A percentile compares a stretch with the other conserved stretches of the same genome.
These are phyloP conservation scores for Teleogryllus oceanicus DNA, from an alignment of 2,888 invertebrate genomes.

Conservation along the genomic window DNA sequence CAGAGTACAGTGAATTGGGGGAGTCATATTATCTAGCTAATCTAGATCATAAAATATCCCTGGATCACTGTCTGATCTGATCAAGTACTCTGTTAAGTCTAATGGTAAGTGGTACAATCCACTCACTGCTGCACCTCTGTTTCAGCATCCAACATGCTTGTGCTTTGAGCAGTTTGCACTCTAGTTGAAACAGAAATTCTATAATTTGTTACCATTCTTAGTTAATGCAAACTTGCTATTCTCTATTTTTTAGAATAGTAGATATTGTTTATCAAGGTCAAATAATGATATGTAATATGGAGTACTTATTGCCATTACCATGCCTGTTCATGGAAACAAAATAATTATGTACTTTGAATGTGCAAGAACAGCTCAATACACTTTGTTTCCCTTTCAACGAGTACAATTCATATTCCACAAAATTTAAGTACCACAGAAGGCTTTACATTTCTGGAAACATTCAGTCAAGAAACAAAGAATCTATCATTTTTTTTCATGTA, in stretches of 20 bases:
- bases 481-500: too few species aligned
- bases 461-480: too few species aligned
- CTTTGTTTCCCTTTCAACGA: too few species aligned
- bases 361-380: too few species aligned
- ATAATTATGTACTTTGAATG: too few species aligned
- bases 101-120: slow-evolving; percentile 18
- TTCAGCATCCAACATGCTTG: slow-evolving; percentile 18
- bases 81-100: slow-evolving; percentile 1
- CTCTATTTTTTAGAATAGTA: neutral
- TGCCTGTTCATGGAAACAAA: too few species aligned
- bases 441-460: too few species aligned
- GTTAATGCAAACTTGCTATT: neutral
- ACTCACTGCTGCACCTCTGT: slow-evolving; percentile 7
- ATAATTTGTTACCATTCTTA: neutral
- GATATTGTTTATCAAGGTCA: neutral
- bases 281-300: too few species aligned
- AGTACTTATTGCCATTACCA: too few species aligned
- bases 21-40: slow-evolving; percentile 18
- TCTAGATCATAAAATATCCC: slow-evolving; percentile 18
- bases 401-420: too few species aligned
- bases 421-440: too few species aligned
- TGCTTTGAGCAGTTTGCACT: slow-evolving; percentile 18
- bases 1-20: neutral
- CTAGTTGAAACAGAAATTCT: slow-evolving; percentile 9
- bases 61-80: slow-evolving; percentile 1